Conservation (phyloP, 1,140 invertebrate genomes). For the Ganaspis sp. region DNA sequence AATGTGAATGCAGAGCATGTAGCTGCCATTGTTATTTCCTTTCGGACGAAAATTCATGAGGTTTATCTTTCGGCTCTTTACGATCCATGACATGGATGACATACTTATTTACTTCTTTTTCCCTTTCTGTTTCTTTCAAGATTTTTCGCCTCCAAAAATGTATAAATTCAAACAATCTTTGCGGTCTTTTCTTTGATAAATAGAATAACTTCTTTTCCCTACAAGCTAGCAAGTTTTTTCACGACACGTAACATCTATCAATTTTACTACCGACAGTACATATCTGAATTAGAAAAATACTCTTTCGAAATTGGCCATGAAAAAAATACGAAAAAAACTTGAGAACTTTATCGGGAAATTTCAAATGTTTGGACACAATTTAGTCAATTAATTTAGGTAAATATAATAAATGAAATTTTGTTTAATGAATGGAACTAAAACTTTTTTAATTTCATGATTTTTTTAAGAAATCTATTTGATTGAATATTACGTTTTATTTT, state of each 20-base stretch:
- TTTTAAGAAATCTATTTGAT: too few species aligned
- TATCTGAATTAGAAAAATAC: not conserved
- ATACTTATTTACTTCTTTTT: conserved; percentile 28
- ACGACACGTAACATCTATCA: not conserved
- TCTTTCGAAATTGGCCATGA: too few species aligned
- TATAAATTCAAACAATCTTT: not conserved
- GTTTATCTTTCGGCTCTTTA: conserved; percentile 7
- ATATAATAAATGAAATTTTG: not conserved
- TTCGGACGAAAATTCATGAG: conserved; percentile 32
- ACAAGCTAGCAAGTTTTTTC: not conserved
- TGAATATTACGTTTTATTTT: too few species aligned
- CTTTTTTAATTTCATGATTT: too few species aligned
- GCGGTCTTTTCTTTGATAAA: not conserved
- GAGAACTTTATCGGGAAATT: conserved; percentile 19
- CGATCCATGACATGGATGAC: conserved; percentile 15
- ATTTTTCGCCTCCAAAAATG: not conserved
- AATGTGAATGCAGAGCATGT: conserved; percentile 24
- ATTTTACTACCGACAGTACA: not conserved
- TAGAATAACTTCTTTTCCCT: not conserved
- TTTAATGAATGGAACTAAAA: not conserved
- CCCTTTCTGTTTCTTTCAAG: not conserved
- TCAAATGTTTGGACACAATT: too few species aligned
- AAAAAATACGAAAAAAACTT: too few species aligned
- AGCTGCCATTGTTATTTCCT: conserved; percentile 37
- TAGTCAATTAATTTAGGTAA: not conserved